Evolutionary conservation across 2,888 invertebrate genomes (phyloP).

Genomic region (Thereva nobilitata): DNA sequence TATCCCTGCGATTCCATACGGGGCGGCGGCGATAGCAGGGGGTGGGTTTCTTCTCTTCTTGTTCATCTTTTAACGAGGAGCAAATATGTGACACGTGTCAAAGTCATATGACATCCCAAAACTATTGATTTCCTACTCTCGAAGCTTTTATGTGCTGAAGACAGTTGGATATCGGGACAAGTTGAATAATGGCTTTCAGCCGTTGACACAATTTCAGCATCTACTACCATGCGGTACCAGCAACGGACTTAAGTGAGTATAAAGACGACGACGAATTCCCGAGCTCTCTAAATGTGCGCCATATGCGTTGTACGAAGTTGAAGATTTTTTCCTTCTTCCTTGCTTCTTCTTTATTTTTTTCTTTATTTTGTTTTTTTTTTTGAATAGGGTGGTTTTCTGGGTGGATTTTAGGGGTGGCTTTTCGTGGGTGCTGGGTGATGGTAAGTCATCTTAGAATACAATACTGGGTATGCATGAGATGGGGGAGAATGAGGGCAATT

Average conservation of each 20-base stretch:
- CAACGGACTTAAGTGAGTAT: background rate
- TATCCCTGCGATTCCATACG: too few species aligned
- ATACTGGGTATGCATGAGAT: background rate
- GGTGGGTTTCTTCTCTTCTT: background rate
- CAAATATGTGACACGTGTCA: slow-evolving; percentile 34
- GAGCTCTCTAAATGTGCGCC: background rate
- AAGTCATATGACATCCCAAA: slow-evolving; percentile 26
- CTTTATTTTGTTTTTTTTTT: too few species aligned
- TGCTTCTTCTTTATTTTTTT: too few species aligned
- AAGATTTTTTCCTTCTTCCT: too few species aligned
- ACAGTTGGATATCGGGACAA: slow-evolving; percentile 13
- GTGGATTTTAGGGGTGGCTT: too few species aligned
- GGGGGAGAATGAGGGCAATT: slow-evolving; percentile 7
- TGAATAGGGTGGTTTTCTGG: too few species aligned
- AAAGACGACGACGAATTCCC: too few species aligned
- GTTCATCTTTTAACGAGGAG: slow-evolving; percentile 22
- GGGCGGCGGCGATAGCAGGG: too few species aligned
- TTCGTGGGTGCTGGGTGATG: background rate
- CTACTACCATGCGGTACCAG: background rate
- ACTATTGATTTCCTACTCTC: slow-evolving; percentile 24
- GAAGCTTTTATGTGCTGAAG: slow-evolving; percentile 1
- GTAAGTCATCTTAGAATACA: background rate
- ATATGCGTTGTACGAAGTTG: too few species aligned
- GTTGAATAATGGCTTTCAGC: slow-evolving; percentile 27
- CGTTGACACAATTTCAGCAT: slow-evolving; percentile 16